Evolutionary conservation across 2,888 invertebrate genomes (phyloP), one percentile per base, ranked within the genome.

Genomic region (Noctua janthina): DNA sequence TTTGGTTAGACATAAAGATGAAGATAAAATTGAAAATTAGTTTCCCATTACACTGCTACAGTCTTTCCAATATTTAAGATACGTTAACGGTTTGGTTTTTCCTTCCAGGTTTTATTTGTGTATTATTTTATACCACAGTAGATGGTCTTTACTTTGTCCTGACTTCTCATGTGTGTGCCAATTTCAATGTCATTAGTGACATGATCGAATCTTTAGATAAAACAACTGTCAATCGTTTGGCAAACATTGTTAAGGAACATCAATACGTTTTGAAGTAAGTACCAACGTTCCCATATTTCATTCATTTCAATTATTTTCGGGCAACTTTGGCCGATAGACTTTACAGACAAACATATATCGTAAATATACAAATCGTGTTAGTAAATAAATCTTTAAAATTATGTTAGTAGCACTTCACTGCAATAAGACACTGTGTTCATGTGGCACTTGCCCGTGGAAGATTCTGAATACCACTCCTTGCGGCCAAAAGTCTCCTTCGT

Each of bases 201-300:
- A 93, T 92, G 83, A 91, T 96, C 20, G 82, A 89, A 80, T 64
- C 82, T 56, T 78, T 96, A 35, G 89, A 93, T 69, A 79, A 70
- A 46, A 79, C 80, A 0, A 92, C 91, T 49, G 85, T 87, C 2
- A 76, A 85, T 7, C 62, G 64, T 13, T 87, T 96, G 20, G 89
- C 87, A 62, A 88, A 91, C 3, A 93, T 96, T 68, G 90, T 95
- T 0, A 93, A 90, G 81, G 92, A 91, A 75, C 96, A 96, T 87
- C 96, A 96, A 77, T 92, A 94, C 78, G 90, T 96, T 82, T 89
- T 96, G 54, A 92, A 93, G 96, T 96, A 91, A 93, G 94, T 91
- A 73, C 23, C 1, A 43, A 46, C 0, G 17, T 59, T 39, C 6
- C 1, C 17, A 15, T 39, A n/a, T 49, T 20, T 17, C 4, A 17